These are phyloP conservation scores for Streptopelia turtur DNA, from an alignment of 2,797 vertebrate genomes.

Conservation along the genomic window DNA sequence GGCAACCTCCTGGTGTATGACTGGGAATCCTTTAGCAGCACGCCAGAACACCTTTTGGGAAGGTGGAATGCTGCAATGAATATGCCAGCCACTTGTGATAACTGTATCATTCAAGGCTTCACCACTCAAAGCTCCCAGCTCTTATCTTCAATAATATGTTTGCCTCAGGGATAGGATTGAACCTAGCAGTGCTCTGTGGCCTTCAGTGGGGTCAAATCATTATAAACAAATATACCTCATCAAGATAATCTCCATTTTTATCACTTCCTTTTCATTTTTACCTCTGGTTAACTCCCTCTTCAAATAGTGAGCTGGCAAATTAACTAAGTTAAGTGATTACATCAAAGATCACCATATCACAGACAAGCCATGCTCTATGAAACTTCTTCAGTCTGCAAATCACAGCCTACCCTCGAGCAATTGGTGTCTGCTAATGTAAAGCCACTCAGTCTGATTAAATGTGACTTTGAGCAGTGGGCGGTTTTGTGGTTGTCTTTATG, in stretches of 20 bases:
- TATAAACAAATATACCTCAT: neutral
- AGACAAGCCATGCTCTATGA: neutral
- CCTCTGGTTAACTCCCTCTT: neutral
- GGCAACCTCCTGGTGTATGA: neutral
- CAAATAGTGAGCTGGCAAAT: neutral
- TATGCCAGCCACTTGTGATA: neutral
- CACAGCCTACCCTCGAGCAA: conserved; percentile 40
- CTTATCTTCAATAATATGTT: neutral
- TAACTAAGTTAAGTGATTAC: conserved; percentile 11
- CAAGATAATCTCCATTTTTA: neutral
- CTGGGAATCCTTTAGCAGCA: neutral
- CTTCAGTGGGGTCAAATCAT: neutral
- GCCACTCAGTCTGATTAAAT: conserved; percentile 46
- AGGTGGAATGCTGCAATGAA: neutral
- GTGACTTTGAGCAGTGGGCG: conserved; percentile 54
- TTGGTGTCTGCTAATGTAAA: conserved; percentile 27
- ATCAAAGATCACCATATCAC: neutral
- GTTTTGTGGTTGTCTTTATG: conserved; percentile 54
- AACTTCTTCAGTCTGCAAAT: conserved; percentile 12
- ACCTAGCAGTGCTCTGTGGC: neutral
- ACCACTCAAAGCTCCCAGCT: neutral
- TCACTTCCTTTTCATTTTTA: conserved; percentile 19
- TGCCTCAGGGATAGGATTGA: neutral
- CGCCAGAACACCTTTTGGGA: neutral
- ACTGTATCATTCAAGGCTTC: neutral